Evolutionary conservation across 35 echinoderm and acorn worm species (phyloP), one percentile per base, ranked within the genome.

Genomic region (Acanthaster planci): DNA sequence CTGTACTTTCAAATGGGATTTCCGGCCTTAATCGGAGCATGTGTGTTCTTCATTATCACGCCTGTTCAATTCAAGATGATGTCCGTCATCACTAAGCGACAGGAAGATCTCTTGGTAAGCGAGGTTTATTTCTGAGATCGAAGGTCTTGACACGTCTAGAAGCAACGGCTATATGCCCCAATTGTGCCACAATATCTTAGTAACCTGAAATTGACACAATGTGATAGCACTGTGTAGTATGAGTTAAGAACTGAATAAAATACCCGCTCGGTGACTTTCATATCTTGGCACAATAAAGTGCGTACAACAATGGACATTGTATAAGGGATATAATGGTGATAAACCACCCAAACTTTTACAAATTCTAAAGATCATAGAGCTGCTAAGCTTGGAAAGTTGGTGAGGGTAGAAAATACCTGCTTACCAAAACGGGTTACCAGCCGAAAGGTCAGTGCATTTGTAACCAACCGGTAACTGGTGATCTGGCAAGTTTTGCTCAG

Each of bases 71-170:
- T 84, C 18, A 84, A 39, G 6, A 83, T 95, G 22, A 88, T 79
- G 38, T 82, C 76, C 16, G 42, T 7, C 16, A 77, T 95, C 64
- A 78, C 78, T 40, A 87, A 76, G 16, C 77, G 87, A 9, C 84
- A 95, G 36, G 90, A 95, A 56, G 57, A 84, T 55, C 59, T 79
- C 4, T 78, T 95, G 93, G 88, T 95, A 88, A 67, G 79, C 80
- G 22, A 26, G 34, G 34, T 30, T 31, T 14, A 72, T 72, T 12
- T 31, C 64, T 31, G 8, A 27, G n/a, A n/a, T n/a, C n/a, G n/a
- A n/a, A n/a, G n/a, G n/a, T n/a, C n/a, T n/a, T n/a, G n/a, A n/a
- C n/a, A n/a, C n/a, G n/a, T n/a, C 27, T 14, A 3, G 27, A 59
- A 59, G 27, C 17, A 59, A 17, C 19, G 1, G 23, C 2, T 1